phyloP scores from a whole-genome alignment of 2,113 vertebrate genomes.

The Turnix velox region DNA sequence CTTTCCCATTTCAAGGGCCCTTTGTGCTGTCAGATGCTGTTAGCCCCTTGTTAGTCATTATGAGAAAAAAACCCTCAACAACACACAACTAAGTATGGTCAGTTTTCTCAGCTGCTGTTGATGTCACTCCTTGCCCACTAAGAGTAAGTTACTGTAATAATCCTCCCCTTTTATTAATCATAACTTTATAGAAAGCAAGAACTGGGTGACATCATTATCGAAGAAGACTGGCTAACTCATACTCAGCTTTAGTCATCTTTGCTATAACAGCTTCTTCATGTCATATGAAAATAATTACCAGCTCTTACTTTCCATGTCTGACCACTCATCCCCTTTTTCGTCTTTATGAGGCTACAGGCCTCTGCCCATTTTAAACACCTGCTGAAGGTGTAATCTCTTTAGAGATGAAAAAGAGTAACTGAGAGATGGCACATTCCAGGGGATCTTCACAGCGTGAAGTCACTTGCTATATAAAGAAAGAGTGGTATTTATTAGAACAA shows the following conservation, averaged over 20 bases:
- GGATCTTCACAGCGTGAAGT: background rate
- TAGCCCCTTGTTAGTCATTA: constrained; percentile 73
- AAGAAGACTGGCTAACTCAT: constrained; percentile 68
- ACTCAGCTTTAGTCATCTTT: constrained; percentile 72
- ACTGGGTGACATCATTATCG: constrained; percentile 70
- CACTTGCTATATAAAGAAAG: background rate
- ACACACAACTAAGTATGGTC: constrained; percentile 64
- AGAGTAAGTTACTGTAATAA: constrained; percentile 79
- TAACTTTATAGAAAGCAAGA: constrained; percentile 72
- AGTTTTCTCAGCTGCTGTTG: constrained; percentile 81
- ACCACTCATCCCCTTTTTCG: constrained; percentile 32
- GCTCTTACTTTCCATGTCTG: constrained; percentile 63
- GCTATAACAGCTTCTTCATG: constrained; percentile 67
- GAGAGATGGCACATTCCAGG: background rate
- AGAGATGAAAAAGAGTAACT: constrained; percentile 9
- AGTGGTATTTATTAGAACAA: background rate
- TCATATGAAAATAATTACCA: constrained; percentile 72
- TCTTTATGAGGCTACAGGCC: background rate
- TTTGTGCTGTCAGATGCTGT: constrained; percentile 68
- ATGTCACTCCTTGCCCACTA: constrained; percentile 72
- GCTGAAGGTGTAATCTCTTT: constrained; percentile 37
- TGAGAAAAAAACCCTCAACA: constrained; percentile 21
- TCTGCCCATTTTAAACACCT: constrained; percentile 48
- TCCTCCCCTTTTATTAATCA: constrained; percentile 76
- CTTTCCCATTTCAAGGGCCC: constrained; percentile 56